Percentiles rank a stretch among this genome's conserved stretches.
These are phyloP conservation scores for Setipinna tenuifilis DNA, from an alignment of 2,797 vertebrate species.

Conservation along the genomic window DNA sequence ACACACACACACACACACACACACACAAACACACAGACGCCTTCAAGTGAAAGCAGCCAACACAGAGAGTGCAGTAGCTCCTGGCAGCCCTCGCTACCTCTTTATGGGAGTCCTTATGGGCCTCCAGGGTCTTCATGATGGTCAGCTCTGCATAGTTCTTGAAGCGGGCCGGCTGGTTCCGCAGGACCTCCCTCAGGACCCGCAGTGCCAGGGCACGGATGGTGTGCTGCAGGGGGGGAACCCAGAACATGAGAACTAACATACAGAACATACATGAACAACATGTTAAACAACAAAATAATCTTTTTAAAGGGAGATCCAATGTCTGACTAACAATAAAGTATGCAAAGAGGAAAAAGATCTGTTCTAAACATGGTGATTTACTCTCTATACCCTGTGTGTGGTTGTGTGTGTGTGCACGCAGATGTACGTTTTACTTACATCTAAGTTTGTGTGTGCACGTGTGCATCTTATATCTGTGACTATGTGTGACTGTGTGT, in stretches of 20 bases:
- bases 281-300: too few relatives aligned
- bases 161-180: slow-evolving; percentile 90
- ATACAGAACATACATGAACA: too few relatives aligned
- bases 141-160: slow-evolving; percentile 95
- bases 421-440: neutral
- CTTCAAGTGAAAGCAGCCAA: too few relatives aligned
- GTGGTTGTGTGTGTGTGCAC: neutral
- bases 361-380: too few relatives aligned
- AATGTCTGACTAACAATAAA: too few relatives aligned
- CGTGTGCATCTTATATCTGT: neutral
- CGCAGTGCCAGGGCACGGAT: slow-evolving; percentile 88
- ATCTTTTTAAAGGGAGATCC: too few relatives aligned
- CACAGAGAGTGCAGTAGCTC: too few relatives aligned
- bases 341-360: too few relatives aligned
- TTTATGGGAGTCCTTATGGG: slow-evolving; percentile 94
- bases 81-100: slow-evolving; percentile 76
- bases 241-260: too few relatives aligned
- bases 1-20: too few relatives aligned
- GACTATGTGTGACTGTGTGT: neutral
- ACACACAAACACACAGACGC: too few relatives aligned
- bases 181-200: slow-evolving; percentile 90
- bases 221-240: slow-evolving; percentile 75
- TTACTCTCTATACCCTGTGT: neutral
- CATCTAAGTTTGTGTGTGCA: neutral
- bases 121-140: slow-evolving; percentile 97